Base-by-base conservation (phyloP, 1,140 invertebrate genomes). In the Idris sp. region DNA sequence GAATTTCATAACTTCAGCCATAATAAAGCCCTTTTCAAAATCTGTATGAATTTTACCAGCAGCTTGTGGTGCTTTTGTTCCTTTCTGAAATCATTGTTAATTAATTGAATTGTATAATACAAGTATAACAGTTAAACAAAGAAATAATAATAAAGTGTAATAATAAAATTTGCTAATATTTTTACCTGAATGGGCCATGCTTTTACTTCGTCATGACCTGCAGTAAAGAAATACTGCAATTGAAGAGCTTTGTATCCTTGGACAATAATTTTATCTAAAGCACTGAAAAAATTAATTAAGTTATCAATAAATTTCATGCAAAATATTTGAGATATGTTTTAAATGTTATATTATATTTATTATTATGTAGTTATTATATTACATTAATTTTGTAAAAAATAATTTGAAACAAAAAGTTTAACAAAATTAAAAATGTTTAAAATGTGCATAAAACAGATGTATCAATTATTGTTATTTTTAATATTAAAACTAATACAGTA, bases 11-110 rank as follows among this genome's bases (percentile, higher is more conserved):
- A 99, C 96, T 90, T 99, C 98, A 38, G 98, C 98, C 98, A 99
- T 99, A 54, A 99, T 99, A 89, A 99, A 99, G 30, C 98, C 98
- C 87, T 98, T 99, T 85, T 99, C 98, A 87, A 99, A 99, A 85
- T 99, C 98, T 0, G 98, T 98, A 85, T 99, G 98, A 87, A 99
- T 99, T 81, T 92, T 92, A 1, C 98, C 98, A 22, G 97, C 98
- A 13, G 98, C 98, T 87, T 98, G 96, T 0, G 98, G 98, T 0
- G 98, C 54, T 61, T 56, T 76, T 22, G 35, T 59, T 49, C 54
- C 65, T 58, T 58, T 62, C 67, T 76, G 8, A 9, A 65, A 53
- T 44, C 11, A 41, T 48, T 30, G 53, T 19, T 44, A 30, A n/a
- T 14, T n/a, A n/a, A n/a, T n/a, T n/a, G n/a, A n/a, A n/a, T n/a